Evolutionary conservation across 2,888 invertebrate species (phyloP), one percentile per base, ranked within the genome.

Genomic region (Apodemia duryi): DNA sequence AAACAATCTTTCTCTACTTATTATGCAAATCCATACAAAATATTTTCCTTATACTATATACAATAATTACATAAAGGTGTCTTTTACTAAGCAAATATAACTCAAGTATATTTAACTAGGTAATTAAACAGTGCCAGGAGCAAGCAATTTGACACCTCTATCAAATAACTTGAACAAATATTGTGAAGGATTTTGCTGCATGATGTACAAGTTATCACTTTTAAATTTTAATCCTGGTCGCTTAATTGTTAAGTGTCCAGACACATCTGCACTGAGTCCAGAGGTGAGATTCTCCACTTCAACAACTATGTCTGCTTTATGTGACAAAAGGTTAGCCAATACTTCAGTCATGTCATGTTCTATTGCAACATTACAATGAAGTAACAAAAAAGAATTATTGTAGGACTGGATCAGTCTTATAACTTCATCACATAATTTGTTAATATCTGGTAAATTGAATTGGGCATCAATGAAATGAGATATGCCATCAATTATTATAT

Each of bases 121-220:
- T 21, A 21, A 43, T 70, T 60, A 71, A 43, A 90, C 83, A n/a
- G 86, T 93, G 54, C 96, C 96, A 2, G 95, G 95, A 71, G 94
- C 94, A 80, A 95, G 95, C 60, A 96, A 92, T 80, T 95, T 95
- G 3, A 96, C 94, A 75, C 95, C 95, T 77, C 95, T 93, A 81
- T 96, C 96, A 81, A 93, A 93, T 67, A 96, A 91, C 86, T 96
- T 96, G 76, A 94, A 96, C 65, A 95, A 91, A 80, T 94, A 94
- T 69, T 77, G 77, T 43, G 74, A 75, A 62, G 82, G 74, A 72
- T 86, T 86, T 13, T 78, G 69, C 51, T 87, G 82, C 69, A 88
- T 71, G 38, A 69, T 72, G 66, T 74, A 77, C 69, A 82, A 74
- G 67, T 86, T 78, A 38, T 87, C 82, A 68, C 74, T 71, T 51